Evolutionary conservation across 2,113 vertebrate genomes (phyloP).

Genomic region (Falcunculus frontatus): DNA sequence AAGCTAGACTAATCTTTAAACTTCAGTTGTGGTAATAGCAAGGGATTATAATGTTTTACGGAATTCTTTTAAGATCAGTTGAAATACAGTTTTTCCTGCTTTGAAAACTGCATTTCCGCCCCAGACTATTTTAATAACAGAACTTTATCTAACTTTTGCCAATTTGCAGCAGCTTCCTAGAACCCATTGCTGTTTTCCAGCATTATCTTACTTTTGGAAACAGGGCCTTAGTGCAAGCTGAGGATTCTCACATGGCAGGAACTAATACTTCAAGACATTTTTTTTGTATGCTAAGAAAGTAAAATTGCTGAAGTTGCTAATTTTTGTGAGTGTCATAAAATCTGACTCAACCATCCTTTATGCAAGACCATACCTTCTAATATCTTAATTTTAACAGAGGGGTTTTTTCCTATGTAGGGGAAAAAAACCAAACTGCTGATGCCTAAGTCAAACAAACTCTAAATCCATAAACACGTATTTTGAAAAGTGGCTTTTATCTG

Average conservation of each 20-base stretch:
- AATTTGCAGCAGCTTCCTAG: not conserved
- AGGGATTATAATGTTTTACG: not conserved
- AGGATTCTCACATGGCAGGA: not conserved
- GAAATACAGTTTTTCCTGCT: not conserved
- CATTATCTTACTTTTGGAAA: not conserved
- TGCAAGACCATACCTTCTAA: not conserved
- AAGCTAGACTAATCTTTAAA: not conserved
- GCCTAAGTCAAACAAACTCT: not conserved
- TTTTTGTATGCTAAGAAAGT: not conserved
- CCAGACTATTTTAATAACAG: not conserved
- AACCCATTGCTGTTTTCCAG: not conserved
- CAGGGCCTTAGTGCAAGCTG: not conserved
- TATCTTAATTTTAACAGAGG: not conserved
- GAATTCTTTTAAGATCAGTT: not conserved
- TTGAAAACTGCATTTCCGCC: not conserved
- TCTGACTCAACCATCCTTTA: not conserved
- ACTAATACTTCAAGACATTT: not conserved
- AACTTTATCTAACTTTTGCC: not conserved
- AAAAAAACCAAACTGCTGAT: not conserved
- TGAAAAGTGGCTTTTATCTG: not conserved
- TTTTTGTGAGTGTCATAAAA: not conserved
- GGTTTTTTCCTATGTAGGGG: rapidly evolving
- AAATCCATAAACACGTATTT: not conserved
- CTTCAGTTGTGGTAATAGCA: not conserved
- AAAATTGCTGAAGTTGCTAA: not conserved